Conservation (phyloP, 2,797 vertebrate species). For the Platyrinchus mystaceus region DNA sequence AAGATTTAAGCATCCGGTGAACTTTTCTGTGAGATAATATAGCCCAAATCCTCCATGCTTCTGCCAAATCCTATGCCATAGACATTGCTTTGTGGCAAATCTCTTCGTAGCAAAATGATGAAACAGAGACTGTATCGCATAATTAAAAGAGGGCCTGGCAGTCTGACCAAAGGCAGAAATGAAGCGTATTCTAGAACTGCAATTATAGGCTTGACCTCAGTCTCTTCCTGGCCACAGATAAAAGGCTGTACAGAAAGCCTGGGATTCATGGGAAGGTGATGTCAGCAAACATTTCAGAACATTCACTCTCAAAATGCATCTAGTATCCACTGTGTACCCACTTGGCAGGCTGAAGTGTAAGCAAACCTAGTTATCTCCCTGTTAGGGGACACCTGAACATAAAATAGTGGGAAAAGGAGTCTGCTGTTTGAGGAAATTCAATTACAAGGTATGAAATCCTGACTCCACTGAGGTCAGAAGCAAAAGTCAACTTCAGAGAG, state of each 20-base stretch:
- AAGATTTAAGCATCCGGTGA: background rate
- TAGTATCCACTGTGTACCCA: background rate
- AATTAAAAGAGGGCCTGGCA: constrained; percentile 12
- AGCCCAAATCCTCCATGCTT: background rate
- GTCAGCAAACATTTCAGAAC: background rate
- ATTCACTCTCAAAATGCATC: background rate
- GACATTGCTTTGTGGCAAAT: constrained; percentile 14
- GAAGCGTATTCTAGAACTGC: background rate
- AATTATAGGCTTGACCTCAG: constrained; percentile 15
- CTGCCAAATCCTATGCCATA: background rate
- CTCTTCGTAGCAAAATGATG: background rate
- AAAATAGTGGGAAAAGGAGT: background rate
- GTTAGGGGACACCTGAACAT: background rate
- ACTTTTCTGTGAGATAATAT: background rate
- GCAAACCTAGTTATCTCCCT: background rate
- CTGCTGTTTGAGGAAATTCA: background rate
- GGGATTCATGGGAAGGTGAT: background rate
- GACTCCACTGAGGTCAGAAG: background rate
- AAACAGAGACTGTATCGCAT: background rate
- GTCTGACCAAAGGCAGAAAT: background rate
- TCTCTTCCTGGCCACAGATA: background rate
- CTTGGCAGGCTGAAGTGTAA: background rate
- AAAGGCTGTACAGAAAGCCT: background rate
- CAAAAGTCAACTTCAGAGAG: background rate
- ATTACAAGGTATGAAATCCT: background rate